phyloP scores from a whole-genome alignment of 35 echinoderm and acorn worm species.

The Eucidaris tribuloides region DNA sequence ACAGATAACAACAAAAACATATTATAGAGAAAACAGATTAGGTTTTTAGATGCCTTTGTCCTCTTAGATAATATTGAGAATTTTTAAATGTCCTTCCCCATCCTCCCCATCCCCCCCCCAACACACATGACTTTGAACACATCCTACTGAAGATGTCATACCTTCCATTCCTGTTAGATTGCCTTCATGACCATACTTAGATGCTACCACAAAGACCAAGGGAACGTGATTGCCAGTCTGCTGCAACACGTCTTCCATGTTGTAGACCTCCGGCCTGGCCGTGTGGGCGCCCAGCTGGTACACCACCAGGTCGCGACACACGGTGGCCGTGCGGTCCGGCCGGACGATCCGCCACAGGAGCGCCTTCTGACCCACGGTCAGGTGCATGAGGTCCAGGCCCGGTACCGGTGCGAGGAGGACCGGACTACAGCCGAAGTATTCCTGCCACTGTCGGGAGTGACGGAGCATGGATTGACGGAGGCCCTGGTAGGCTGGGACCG shows the following conservation, averaged over 20 bases:
- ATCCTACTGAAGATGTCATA: neutral
- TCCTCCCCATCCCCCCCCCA: no score
- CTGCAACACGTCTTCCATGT: slow-evolving; percentile 29
- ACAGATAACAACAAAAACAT: no score
- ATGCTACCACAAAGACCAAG: slow-evolving; percentile 56
- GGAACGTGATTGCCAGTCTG: slow-evolving; percentile 22
- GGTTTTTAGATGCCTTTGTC: no score
- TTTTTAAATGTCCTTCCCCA: no score
- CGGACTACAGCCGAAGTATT: slow-evolving; percentile 84
- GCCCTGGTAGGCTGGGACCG: slow-evolving; percentile 44
- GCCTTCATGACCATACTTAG: neutral
- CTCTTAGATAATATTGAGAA: no score
- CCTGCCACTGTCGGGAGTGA: slow-evolving; percentile 80
- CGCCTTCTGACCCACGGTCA: slow-evolving; percentile 79
- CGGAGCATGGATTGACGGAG: slow-evolving; percentile 57
- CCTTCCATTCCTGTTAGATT: slow-evolving; percentile 38
- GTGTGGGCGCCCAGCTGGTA: slow-evolving; percentile 78
- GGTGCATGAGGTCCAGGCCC: slow-evolving; percentile 42
- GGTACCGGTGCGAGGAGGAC: slow-evolving; percentile 78
- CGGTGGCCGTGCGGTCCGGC: slow-evolving; percentile 52
- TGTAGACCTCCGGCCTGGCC: slow-evolving; percentile 9
- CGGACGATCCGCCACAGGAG: slow-evolving; percentile 80
- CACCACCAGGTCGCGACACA: slow-evolving; percentile 69
- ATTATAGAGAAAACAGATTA: no score
- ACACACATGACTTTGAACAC: neutral